Conservation (phyloP, 2,888 invertebrate genomes). For the Heliconius erato region DNA sequence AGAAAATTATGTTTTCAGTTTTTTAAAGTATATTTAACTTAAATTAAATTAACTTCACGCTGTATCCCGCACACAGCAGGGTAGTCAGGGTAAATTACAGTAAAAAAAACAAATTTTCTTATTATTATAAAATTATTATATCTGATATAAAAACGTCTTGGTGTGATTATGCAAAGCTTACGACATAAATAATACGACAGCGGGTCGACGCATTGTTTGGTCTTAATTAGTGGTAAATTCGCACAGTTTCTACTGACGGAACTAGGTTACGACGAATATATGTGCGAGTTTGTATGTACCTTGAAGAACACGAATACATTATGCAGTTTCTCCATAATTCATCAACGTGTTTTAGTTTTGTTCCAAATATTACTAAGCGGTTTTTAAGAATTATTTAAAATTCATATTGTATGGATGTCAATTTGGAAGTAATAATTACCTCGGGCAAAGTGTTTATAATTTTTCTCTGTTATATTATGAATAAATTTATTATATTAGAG, state of each 20-base stretch:
- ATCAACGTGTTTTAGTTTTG: background rate
- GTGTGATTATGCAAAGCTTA: slow-evolving; percentile 74
- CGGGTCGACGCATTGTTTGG: slow-evolving; percentile 59
- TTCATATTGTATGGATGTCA: background rate
- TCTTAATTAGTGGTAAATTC: slow-evolving; percentile 50
- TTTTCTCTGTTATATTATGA: slow-evolving; percentile 14
- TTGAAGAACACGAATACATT: slow-evolving; percentile 28
- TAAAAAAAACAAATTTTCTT: background rate
- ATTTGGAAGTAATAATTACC: background rate
- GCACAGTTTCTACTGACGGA: slow-evolving; percentile 47
- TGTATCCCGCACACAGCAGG: no score
- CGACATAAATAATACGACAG: slow-evolving; percentile 61
- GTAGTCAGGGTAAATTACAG: no score
- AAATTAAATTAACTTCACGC: no score
- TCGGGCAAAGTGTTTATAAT: background rate
- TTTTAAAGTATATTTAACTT: no score
- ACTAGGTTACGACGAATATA: slow-evolving; percentile 32
- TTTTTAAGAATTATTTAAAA: background rate
- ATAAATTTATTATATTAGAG: no score
- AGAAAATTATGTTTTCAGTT: no score
- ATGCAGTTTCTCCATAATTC: slow-evolving; percentile 26
- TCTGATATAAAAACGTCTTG: slow-evolving; percentile 11
- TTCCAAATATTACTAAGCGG: background rate
- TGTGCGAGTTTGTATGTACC: slow-evolving; percentile 17
- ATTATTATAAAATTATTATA: background rate